Evolutionary conservation across 2,113 vertebrate genomes (phyloP).

Genomic region (Irena cyanogastra): DNA sequence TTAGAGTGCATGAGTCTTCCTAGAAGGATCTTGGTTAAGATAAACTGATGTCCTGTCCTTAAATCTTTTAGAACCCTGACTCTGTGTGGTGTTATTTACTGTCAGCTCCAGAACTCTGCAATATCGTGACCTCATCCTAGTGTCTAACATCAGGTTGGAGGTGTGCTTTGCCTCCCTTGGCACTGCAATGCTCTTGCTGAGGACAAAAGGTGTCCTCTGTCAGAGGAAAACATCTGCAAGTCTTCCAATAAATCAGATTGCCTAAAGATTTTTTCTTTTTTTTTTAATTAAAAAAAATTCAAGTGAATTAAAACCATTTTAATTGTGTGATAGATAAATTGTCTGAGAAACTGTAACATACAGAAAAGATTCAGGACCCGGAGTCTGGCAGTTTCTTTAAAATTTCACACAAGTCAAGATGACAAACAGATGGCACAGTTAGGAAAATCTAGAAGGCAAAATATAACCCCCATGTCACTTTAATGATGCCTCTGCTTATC

Average conservation of each 20-base stretch:
- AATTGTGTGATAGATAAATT: background rate
- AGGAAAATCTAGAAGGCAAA: constrained; percentile 57
- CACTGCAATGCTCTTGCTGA: background rate
- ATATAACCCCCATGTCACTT: constrained; percentile 23
- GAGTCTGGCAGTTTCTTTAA: background rate
- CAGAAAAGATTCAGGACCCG: background rate
- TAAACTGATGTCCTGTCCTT: background rate
- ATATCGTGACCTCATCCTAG: background rate
- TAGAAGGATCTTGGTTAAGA: background rate
- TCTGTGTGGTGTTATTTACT: background rate
- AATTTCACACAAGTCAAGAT: background rate
- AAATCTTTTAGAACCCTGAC: background rate
- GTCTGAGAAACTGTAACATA: background rate
- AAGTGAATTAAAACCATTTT: background rate
- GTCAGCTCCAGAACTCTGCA: background rate
- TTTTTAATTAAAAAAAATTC: background rate
- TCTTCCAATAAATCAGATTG: background rate
- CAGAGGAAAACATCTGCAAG: background rate
- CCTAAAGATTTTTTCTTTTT: background rate
- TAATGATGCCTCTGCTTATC: constrained; percentile 44
- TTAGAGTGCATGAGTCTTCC: background rate
- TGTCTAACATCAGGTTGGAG: background rate
- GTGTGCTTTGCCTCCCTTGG: background rate
- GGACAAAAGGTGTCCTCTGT: background rate
- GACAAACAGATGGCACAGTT: constrained; percentile 37